Evolutionary conservation across 2,888 invertebrate species (phyloP).

Genomic region (Plagodis dolabraria): DNA sequence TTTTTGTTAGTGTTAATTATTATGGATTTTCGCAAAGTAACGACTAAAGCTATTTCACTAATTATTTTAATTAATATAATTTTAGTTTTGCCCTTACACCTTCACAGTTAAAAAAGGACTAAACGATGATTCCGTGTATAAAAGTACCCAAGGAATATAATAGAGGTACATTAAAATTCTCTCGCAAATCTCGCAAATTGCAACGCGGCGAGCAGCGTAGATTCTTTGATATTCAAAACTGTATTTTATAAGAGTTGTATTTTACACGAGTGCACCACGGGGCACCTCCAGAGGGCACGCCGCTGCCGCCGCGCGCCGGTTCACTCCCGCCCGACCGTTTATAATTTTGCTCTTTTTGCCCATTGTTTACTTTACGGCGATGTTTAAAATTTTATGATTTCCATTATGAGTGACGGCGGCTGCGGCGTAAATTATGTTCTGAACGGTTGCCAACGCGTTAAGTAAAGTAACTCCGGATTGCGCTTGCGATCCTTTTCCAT

Average conservation of each 20-base stretch:
- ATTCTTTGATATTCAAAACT: slow-evolving; percentile 54
- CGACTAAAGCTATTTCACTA: too few relatives aligned
- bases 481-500: slow-evolving; percentile 56
- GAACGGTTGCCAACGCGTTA: slow-evolving; percentile 76
- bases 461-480: slow-evolving; percentile 64
- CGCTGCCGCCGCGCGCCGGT: slow-evolving; percentile 41
- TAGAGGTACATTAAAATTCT: background rate
- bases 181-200: slow-evolving; percentile 37
- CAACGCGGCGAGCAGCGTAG: slow-evolving; percentile 33
- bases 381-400: slow-evolving; percentile 79
- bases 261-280: slow-evolving; percentile 50
- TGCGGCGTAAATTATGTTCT: slow-evolving; percentile 69
- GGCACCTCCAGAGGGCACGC: slow-evolving; percentile 63
- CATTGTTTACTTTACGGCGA: slow-evolving; percentile 82
- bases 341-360: slow-evolving; percentile 73
- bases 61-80: too few relatives aligned
- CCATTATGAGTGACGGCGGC: slow-evolving; percentile 70
- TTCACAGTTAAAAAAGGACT: too few relatives aligned
- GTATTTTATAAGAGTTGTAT: slow-evolving; percentile 55
- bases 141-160: too few relatives aligned
- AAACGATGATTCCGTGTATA: too few relatives aligned
- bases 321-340: slow-evolving; percentile 57
- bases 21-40: too few relatives aligned
- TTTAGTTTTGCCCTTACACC: too few relatives aligned
- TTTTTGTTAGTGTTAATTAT: too few relatives aligned